Evolutionary conservation across 2,113 vertebrate species (phyloP), one percentile per base, ranked within the genome.

Genomic region (Vimba vimba): DNA sequence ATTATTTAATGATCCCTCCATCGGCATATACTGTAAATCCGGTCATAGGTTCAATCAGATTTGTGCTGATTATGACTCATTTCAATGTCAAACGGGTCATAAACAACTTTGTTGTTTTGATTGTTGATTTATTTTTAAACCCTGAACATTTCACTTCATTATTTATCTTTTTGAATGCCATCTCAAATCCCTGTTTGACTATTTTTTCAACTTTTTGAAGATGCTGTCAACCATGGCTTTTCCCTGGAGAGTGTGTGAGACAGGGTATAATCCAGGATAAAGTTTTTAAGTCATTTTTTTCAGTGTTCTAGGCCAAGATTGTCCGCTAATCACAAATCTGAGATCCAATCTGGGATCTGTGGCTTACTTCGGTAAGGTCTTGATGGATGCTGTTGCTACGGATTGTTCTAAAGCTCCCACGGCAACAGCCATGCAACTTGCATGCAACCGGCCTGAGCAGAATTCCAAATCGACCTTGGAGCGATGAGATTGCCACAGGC

Each of bases 341-440:
- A 87, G 71, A 85, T 87, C 59, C 80, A 88, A 87, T 90, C 87
- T 87, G 83, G 59, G 47, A 66, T 75, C 45, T 68, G 76, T 10
- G 74, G 68, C 66, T 83, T 79, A 82, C 75, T 75, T 47, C 64
- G 27, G 78, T 83, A 78, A 82, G 73, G 71, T 69, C 66, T 60
- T 87, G 83, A 88, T 86, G 80, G 77, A 82, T 82, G 86, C 74
- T 36, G 68, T 76, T 78, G 71, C 79, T 66, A 36, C 52, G 79
- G 86, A 87, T 89, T 88, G 89, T 82, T 89, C 64, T 78, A 71
- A 50, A 43, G 55, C 83, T 88, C 84, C 82, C 25, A 13, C 23
- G 43, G 69, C 60, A 80, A 36, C n/a, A 62, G 85, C 36, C 78
- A 62, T 86, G 64, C 78, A 85, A 84, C 82, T 76, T 81, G 52